Conservation (phyloP, 1,140 invertebrate species). For the Drosophila guanche region DNA sequence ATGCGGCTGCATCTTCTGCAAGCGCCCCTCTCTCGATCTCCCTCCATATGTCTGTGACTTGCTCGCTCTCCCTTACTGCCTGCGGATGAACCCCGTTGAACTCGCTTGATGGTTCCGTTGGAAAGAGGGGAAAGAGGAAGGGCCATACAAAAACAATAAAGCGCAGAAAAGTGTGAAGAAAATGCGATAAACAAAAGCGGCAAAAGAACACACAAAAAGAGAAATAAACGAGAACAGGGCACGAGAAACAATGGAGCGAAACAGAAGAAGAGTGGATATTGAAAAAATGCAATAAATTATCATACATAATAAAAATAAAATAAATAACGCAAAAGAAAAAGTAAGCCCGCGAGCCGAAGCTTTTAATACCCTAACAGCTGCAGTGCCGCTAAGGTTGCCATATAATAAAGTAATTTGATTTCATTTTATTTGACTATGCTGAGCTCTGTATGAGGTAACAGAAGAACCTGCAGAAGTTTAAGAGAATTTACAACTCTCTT, state of each 20-base stretch:
- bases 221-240: conserved; percentile 32
- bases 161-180: conserved; percentile 58
- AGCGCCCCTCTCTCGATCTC: conserved; percentile 19
- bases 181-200: conserved; percentile 58
- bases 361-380: too few relatives aligned
- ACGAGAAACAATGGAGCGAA: conserved; percentile 38
- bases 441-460: too few relatives aligned
- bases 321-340: not conserved
- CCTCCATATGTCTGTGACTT: not conserved
- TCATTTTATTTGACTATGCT: too few relatives aligned
- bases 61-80: conserved; percentile 1
- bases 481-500: too few relatives aligned
- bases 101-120: conserved; percentile 29
- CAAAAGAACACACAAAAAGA: conserved; percentile 37
- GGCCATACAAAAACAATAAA: conserved; percentile 35
- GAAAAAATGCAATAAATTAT: conserved; percentile 77
- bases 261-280: conserved; percentile 40
- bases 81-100: conserved; percentile 63
- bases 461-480: too few relatives aligned
- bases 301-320: conserved; percentile 43
- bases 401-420: too few relatives aligned
- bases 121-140: not conserved
- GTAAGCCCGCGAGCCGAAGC: not conserved
- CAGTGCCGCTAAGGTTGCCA: too few relatives aligned
- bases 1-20: conserved; percentile 44